These are phyloP conservation scores for Morone saxatilis DNA, from an alignment of 2,113 vertebrate species.

Conservation along the genomic window DNA sequence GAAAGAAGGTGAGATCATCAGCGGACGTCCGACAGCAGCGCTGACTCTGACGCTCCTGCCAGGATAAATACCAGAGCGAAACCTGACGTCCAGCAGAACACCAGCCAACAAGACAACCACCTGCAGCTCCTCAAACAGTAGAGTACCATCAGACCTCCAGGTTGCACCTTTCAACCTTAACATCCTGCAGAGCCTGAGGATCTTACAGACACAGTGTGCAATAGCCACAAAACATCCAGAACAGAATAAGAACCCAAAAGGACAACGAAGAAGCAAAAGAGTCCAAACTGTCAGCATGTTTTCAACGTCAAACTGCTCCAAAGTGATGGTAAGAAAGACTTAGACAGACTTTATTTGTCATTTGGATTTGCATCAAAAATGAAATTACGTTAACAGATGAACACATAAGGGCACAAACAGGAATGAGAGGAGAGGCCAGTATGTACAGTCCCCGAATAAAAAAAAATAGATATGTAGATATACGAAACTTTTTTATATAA, in stretches of 20 bases:
- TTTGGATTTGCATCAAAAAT: too few species aligned
- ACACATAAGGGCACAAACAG: too few species aligned
- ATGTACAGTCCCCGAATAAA: too few species aligned
- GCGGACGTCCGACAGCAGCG: slow-evolving; percentile 4
- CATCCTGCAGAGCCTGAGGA: slow-evolving; percentile 26
- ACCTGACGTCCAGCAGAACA: not conserved
- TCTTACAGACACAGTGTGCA: not conserved
- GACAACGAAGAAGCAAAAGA: not conserved
- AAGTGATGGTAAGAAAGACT: slow-evolving; percentile 38
- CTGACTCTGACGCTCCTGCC: not conserved
- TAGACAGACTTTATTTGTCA: not conserved
- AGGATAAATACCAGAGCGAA: slow-evolving; percentile 46
- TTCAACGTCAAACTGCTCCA: not conserved
- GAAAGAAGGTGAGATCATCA: slow-evolving; percentile 51
- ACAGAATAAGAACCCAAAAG: not conserved
- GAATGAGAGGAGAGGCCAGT: too few species aligned
- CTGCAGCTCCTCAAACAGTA: not conserved
- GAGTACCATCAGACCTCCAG: not conserved
- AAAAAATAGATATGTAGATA: too few species aligned
- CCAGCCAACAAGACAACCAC: not conserved
- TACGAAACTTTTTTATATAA: too few species aligned
- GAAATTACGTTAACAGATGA: too few species aligned
- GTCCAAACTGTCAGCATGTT: slow-evolving; percentile 31
- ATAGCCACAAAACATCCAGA: not conserved
- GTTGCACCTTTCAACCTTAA: not conserved